Evolutionary conservation across 2,113 vertebrate genomes (phyloP).

Genomic region (Notothenia coriiceps): DNA sequence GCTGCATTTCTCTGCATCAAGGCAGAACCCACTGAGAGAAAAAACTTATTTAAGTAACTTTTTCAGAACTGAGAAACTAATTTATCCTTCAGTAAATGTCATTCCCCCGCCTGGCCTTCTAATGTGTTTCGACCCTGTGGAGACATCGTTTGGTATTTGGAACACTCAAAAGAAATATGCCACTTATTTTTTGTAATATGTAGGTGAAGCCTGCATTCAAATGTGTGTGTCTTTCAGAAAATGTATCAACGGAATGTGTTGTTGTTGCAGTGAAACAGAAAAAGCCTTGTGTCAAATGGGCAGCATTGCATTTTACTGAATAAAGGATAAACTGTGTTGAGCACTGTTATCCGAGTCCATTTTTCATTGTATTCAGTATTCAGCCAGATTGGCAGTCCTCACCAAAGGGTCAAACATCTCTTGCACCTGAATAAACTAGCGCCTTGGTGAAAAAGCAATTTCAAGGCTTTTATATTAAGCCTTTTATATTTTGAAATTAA

Average conservation of each 20-base stretch:
- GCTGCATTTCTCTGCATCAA: slow-evolving; percentile 30
- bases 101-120: slow-evolving; percentile 5
- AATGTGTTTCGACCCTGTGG: not conserved
- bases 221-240: not conserved
- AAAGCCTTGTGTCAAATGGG: slow-evolving; percentile 37
- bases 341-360: slow-evolving; percentile 34
- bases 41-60: slow-evolving; percentile 37
- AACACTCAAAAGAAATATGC: slow-evolving; percentile 6
- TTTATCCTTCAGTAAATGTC: slow-evolving; percentile 41
- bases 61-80: slow-evolving; percentile 23
- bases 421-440: slow-evolving; percentile 29
- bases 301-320: slow-evolving; percentile 27
- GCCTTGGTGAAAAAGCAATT: slow-evolving; percentile 27
- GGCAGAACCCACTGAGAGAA: slow-evolving; percentile 5
- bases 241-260: not conserved
- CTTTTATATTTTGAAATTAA: slow-evolving; percentile 22
- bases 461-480: slow-evolving; percentile 24
- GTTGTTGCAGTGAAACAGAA: not conserved
- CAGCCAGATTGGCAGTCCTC: slow-evolving; percentile 8
- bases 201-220: not conserved
- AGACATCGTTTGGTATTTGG: not conserved
- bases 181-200: not conserved
- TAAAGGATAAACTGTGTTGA: slow-evolving; percentile 52
- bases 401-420: slow-evolving; percentile 29
- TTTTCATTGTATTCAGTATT: slow-evolving; percentile 56